phyloP scores from a whole-genome alignment of 2,113 vertebrate species.

The Calyptommatus sinebrachiatus region DNA sequence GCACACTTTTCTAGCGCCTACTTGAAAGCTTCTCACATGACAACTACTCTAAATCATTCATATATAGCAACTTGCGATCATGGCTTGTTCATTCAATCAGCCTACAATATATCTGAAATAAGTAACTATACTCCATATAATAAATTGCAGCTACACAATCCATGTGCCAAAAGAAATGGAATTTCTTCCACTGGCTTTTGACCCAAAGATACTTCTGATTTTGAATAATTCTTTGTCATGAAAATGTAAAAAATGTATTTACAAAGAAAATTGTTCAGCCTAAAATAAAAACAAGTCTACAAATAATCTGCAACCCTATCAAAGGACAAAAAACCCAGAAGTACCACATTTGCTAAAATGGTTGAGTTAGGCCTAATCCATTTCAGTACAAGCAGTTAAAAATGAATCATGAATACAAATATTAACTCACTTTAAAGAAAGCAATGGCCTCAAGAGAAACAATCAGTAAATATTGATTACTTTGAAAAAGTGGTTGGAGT shows the following conservation, averaged over 20 bases:
- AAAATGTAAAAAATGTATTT: no score
- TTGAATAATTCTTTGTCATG: no score
- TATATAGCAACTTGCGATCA: neutral
- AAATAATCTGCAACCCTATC: neutral
- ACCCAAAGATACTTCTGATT: neutral
- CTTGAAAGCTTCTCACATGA: neutral
- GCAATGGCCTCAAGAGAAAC: neutral
- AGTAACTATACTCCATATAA: neutral
- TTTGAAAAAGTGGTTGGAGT: conserved; percentile 47
- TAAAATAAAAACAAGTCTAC: neutral
- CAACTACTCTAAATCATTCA: neutral
- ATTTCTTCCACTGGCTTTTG: neutral
- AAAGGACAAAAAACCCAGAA: conserved; percentile 18
- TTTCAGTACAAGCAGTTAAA: conserved; percentile 24
- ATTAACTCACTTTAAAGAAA: neutral
- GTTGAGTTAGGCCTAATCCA: conserved; percentile 19
- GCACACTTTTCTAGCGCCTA: no score
- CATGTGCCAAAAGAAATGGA: neutral
- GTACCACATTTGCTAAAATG: conserved; percentile 36
- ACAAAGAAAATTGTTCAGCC: neutral
- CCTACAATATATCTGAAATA: neutral
- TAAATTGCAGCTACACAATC: no score
- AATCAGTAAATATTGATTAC: conserved; percentile 9
- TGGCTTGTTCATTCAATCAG: neutral
- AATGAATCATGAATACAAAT: neutral